phyloP scores from a whole-genome alignment of 2,888 invertebrate genomes.

The Keiferia lycopersicella region DNA sequence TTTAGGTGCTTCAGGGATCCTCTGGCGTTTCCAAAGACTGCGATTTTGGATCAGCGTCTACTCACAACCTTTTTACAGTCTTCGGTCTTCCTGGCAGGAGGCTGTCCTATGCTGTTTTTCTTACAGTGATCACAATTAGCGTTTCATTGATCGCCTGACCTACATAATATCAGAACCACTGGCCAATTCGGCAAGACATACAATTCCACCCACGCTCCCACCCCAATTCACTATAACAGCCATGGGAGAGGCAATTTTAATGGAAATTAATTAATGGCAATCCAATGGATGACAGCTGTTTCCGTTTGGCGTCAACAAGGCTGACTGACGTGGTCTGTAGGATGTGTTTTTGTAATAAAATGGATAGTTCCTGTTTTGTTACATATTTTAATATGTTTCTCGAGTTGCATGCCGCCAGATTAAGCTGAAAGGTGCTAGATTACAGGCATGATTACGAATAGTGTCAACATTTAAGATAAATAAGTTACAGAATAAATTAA shows the following conservation, averaged over 20 bases:
- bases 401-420: too few species aligned
- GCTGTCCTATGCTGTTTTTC: too few species aligned
- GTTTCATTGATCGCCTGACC: background rate
- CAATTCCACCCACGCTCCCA: conserved; percentile 7
- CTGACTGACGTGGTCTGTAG: background rate
- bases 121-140: too few species aligned
- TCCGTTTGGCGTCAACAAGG: conserved; percentile 11
- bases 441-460: too few species aligned
- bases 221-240: background rate
- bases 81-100: too few species aligned
- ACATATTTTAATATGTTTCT: background rate
- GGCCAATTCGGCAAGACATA: background rate
- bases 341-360: background rate
- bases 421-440: too few species aligned
- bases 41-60: too few species aligned
- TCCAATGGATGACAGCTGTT: conserved; percentile 17
- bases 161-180: background rate
- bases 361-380: background rate
- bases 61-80: too few species aligned
- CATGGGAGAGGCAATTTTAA: conserved; percentile 18
- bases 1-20: too few species aligned
- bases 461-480: too few species aligned
- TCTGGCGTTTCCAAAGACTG: too few species aligned
- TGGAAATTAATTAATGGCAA: conserved; percentile 22
- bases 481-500: too few species aligned